These are phyloP conservation scores for Leptobrachium leishanense DNA, from an alignment of 2,113 vertebrate species.

Conservation along the genomic window DNA sequence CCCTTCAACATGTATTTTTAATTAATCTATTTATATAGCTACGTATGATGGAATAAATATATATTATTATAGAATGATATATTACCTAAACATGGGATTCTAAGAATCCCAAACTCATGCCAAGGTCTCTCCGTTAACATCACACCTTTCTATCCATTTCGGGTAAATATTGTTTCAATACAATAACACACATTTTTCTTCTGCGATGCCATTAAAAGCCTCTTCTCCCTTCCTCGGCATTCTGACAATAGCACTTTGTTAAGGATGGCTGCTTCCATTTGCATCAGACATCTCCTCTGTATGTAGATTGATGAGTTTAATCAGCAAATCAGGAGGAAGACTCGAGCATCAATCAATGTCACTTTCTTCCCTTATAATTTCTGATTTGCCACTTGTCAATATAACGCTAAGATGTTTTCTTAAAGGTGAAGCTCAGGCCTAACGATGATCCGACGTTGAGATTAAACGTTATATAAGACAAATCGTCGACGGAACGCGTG, in stretches of 20 bases:
- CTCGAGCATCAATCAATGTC: slow-evolving; percentile 93
- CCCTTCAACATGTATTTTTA: too few relatives aligned
- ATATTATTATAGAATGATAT: too few relatives aligned
- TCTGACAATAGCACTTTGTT: slow-evolving; percentile 86
- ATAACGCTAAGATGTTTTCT: slow-evolving; percentile 55
- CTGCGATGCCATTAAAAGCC: slow-evolving; percentile 46
- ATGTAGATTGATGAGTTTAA: slow-evolving; percentile 99
- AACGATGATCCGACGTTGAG: slow-evolving; percentile 44
- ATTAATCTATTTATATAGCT: too few relatives aligned
- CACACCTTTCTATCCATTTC: slow-evolving; percentile 51
- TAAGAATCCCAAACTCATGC: slow-evolving; percentile 27
- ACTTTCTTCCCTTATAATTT: slow-evolving; percentile 74
- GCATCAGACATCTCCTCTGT: slow-evolving; percentile 83
- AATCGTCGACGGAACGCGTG: background rate
- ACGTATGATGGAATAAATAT: too few relatives aligned
- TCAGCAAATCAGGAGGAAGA: slow-evolving; percentile 93
- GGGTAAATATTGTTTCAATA: slow-evolving; percentile 52
- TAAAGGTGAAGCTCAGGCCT: slow-evolving; percentile 51
- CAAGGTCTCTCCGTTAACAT: background rate
- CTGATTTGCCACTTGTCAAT: slow-evolving; percentile 82
- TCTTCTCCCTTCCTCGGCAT: slow-evolving; percentile 70
- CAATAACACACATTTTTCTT: slow-evolving; percentile 47
- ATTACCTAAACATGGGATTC: too few relatives aligned
- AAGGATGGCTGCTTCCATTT: slow-evolving; percentile 94
- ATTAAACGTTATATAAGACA: slow-evolving; percentile 8